A percentile compares a stretch with the other conserved stretches of the same genome.
These are phyloP conservation scores for Larimichthys polyactis DNA, from an alignment of 2,113 vertebrate genomes.

Conservation along the genomic window DNA sequence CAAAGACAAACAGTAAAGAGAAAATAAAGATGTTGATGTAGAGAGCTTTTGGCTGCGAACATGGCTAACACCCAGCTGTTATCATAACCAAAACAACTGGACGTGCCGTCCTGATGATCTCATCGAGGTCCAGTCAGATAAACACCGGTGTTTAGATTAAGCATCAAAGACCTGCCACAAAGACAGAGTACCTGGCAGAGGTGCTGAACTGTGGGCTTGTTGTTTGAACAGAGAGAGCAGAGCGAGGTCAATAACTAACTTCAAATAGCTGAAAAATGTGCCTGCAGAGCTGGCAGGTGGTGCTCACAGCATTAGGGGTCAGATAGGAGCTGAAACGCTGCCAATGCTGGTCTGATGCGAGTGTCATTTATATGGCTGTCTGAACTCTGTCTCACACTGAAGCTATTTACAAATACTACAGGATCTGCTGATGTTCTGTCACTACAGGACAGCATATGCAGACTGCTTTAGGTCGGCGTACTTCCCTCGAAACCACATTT, in stretches of 20 bases:
- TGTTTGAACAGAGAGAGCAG: constrained; percentile 71
- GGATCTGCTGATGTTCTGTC: neutral
- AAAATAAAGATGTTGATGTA: constrained; percentile 22
- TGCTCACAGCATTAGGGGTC: constrained; percentile 34
- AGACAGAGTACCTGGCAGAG: constrained; percentile 74
- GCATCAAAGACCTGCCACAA: constrained; percentile 75
- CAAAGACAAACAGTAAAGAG: constrained; percentile 14
- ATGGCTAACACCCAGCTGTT: constrained; percentile 55
- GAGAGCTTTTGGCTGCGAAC: constrained; percentile 27
- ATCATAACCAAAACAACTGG: constrained; percentile 74
- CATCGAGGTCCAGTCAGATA: constrained; percentile 59
- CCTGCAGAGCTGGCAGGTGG: constrained; percentile 61
- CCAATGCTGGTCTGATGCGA: constrained; percentile 31
- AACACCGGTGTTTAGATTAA: constrained; percentile 70
- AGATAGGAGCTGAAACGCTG: constrained; percentile 13
- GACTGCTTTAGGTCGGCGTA: neutral
- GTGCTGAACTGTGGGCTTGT: constrained; percentile 63
- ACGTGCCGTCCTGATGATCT: constrained; percentile 62
- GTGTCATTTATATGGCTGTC: constrained; percentile 14
- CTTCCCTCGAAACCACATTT: neutral
- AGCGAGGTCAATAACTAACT: constrained; percentile 69
- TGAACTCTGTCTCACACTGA: constrained; percentile 24
- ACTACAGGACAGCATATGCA: neutral
- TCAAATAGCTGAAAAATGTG: constrained; percentile 66
- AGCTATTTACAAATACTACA: constrained; percentile 6